Evolutionary conservation across 2,113 vertebrate species (phyloP), one percentile per base, ranked within the genome.

Genomic region (Pterocles burchelli): DNA sequence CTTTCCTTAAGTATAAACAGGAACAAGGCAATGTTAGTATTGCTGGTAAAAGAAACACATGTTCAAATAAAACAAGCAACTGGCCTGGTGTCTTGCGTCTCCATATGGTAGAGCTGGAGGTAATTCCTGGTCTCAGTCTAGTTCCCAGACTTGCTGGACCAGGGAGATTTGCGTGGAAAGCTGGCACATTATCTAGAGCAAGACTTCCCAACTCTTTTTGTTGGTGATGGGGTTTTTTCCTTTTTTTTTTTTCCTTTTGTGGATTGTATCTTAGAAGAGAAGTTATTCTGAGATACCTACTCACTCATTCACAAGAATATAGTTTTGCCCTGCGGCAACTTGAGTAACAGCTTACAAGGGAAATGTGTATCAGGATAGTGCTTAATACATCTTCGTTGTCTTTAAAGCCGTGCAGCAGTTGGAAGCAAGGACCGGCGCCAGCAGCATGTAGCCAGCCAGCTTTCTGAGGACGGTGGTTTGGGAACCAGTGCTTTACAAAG

Each of bases 1-100:
- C 85, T 89, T 93, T 84, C 43, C 73, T 14, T 5, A 51, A 93
- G 38, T 84, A 95, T 95, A 97, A 97, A 97, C 91, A 96, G 94
- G 90, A 96, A 88, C 65, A 68, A 43, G 87, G 65, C 75, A 76
- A 83, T 61, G 80, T 89, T 89, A 87, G 73, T 93, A 58, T 13
- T 68, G 52, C 83, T 88, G 68, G 68, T 52, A 78, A 78, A 91
- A 93, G 81, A 91, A 95, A 83, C 71, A 85, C 54, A 77, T 91
- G 86, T 68, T 85, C 80, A 45, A 95, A 67, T 86, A 29, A 90
- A 88, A 67, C 67, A 65, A 86, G 80, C 28, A 26, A 76, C 61
- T 82, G 76, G 70, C 83, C 73, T 62, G n/a, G 14, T 85, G 75
- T 88, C 55, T 94, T 33, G 31, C 59, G 48, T 79, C 75, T 79